Conservation (phyloP, 2,888 invertebrate species). For the Papilio demoleus region DNA sequence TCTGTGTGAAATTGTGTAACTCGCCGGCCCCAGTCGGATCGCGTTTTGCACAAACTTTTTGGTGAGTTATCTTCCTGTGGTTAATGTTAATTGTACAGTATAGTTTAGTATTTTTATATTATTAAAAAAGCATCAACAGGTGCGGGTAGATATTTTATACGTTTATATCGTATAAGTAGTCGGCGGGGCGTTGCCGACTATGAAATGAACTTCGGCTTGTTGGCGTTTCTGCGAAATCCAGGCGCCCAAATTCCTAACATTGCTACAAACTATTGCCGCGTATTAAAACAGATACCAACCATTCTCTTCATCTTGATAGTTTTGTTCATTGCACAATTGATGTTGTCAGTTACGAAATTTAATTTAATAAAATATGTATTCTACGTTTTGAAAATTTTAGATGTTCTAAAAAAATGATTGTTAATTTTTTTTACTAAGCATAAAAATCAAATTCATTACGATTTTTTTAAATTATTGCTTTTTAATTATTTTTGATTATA, state of each 20-base stretch:
- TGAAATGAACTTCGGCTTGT: conserved; percentile 56
- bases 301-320: conserved; percentile 7
- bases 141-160: conserved; percentile 51
- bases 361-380: background rate
- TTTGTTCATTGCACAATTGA: conserved; percentile 23
- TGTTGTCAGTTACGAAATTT: conserved; percentile 22
- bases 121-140: conserved; percentile 41
- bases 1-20: conserved; percentile 83
- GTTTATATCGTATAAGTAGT: conserved; percentile 47
- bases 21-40: conserved; percentile 78
- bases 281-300: conserved; percentile 9
- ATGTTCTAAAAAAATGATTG: no score
- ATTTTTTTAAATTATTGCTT: background rate
- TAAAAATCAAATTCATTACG: no score
- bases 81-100: conserved; percentile 39
- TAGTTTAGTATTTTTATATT: conserved; percentile 28
- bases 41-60: conserved; percentile 80
- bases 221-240: conserved; percentile 70
- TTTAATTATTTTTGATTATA: background rate
- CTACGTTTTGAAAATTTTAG: no score
- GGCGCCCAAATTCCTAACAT: conserved; percentile 63
- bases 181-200: conserved; percentile 74
- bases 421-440: no score
- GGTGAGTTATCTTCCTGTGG: conserved; percentile 66
- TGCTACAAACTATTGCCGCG: conserved; percentile 44